Evolutionary conservation across 2,113 vertebrate species (phyloP), one percentile per base, ranked within the genome.

Genomic region (Lontra canadensis): DNA sequence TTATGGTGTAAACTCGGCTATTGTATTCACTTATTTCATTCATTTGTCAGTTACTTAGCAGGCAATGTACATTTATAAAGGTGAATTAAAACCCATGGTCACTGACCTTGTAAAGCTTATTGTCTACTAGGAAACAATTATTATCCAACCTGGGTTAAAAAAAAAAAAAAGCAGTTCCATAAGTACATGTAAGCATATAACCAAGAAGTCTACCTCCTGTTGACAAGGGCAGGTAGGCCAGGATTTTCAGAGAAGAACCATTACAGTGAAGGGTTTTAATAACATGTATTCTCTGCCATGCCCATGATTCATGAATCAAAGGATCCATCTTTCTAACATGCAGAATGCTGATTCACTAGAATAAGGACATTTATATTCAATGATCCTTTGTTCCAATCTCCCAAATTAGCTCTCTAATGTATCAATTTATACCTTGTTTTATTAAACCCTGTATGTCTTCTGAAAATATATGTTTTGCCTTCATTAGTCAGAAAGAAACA

Each of bases 51-150:
- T 80, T 67, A 49, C 7, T 87, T 90, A 82, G 11, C 17, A 93
- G 81, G 26, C 21, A 8, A 44, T 57, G 4, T 81, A 23, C 3
- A 42, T 47, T 39, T 25, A 23, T 31, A 59, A 49, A 84, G 25
- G 36, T 57, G 26, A 96, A 21, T 34, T 18, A 80, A 90, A 90
- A 31, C 6, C 13, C 73, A n/a, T 26, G 7, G 20, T 44, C 6
- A 29, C 18, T 97, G 59, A 39, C 88, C n/a, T 88, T 74, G 79
- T 89, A 86, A 91, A 89, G 25, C 59, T 96, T 91, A 82, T 7
- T 91, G 2, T 88, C 44, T 92, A 26, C n/a, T 78, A 69, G 20
- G 26, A 93, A 52, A 55, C 44, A 88, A 42, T 76, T 61, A 65
- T 67, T 87, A 57, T 44, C 18, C 36, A 69, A 84, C 17, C 6